Evolutionary conservation across 2,113 vertebrate genomes (phyloP), one percentile per base, ranked within the genome.

Genomic region (Oreochromis tanganicae): DNA sequence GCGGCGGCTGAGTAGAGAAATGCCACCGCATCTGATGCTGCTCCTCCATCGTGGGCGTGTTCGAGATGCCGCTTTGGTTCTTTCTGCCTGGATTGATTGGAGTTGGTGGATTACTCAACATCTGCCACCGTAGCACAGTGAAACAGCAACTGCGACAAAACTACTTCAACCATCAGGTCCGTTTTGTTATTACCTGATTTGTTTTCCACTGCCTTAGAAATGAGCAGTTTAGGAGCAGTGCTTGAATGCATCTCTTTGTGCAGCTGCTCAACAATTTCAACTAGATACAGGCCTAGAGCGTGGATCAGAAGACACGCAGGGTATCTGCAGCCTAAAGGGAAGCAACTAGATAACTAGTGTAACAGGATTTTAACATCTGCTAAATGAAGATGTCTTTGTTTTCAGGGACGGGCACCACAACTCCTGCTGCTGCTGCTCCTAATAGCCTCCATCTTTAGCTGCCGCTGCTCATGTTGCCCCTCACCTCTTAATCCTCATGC

Each of bases 311-410:
- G 83, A 80, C 50, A 21, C 17, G 29, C n/a, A 84, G 57, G 85
- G 36, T 80, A 71, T 80, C 38, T 81, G 32, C 16, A 5, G 80
- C 29, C 54, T 86, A 57, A 83, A 88, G 83, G 52, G 83, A 80
- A 54, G 38, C 56, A 29, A n/a, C 48, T 34, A 84, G 52, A 66
- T 63, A 75, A 63, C 66, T 24, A 24, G n/a, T 85, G 82, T 84
- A 75, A 75, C 54, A 71, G n/a, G 57, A 85, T 83, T 63, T 88
- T 79, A 79, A 68, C 50, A 54, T 82, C 84, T 48, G 82, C 88
- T 84, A 91, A 87, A 92, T 85, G 81, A 87, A 87, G 59, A 88
- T 92, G 87, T 36, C 61, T 89, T 11, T 85, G 52, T 87, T 84
- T 89, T 56, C 17, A 57, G 43, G 85, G 83, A 85, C 85, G n/a